phyloP scores from a whole-genome alignment of 1,140 invertebrate species.

The Drosophila mauritiana region DNA sequence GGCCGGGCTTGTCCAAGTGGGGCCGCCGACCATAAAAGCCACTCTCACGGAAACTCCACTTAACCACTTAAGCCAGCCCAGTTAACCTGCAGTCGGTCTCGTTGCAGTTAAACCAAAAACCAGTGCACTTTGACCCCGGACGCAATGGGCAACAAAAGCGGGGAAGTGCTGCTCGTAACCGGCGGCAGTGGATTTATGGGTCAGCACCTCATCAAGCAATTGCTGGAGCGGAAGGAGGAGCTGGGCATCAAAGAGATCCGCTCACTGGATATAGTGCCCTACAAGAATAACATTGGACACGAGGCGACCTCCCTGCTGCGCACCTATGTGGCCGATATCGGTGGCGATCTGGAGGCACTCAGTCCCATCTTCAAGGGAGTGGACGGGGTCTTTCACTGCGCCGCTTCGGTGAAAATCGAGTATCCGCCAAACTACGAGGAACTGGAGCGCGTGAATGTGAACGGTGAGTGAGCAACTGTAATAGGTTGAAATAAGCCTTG shows the following conservation, averaged over 20 bases:
- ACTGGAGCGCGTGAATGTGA: slow-evolving; percentile 87
- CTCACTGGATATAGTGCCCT: slow-evolving; percentile 87
- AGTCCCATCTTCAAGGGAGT: slow-evolving; percentile 85
- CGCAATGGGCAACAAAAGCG: slow-evolving; percentile 55
- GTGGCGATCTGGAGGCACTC: slow-evolving; percentile 79
- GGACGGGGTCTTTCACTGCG: slow-evolving; percentile 88
- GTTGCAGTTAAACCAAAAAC: slow-evolving; percentile 30
- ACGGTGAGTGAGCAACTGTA: slow-evolving; percentile 84
- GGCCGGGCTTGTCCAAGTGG: slow-evolving; percentile 14
- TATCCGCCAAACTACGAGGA: slow-evolving; percentile 86
- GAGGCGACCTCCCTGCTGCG: slow-evolving; percentile 81
- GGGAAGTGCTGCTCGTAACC: slow-evolving; percentile 76
- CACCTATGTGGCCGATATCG: slow-evolving; percentile 86
- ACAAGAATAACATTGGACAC: slow-evolving; percentile 85
- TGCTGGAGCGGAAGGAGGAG: slow-evolving; percentile 85
- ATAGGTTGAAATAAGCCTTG: too few relatives aligned
- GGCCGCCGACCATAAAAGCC: slow-evolving; percentile 37
- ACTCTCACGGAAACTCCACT: slow-evolving; percentile 44
- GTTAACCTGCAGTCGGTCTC: slow-evolving; percentile 46
- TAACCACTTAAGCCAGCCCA: slow-evolving; percentile 8
- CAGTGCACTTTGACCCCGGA: slow-evolving; percentile 34
- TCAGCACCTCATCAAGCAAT: slow-evolving; percentile 87
- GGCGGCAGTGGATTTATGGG: slow-evolving; percentile 89
- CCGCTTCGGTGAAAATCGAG: slow-evolving; percentile 87
- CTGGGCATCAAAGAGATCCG: slow-evolving; percentile 87